Percentiles rank a stretch among this genome's conserved stretches.
Evolutionary conservation across 2,888 invertebrate species (phyloP).

Genomic region (Pomacea canaliculata): DNA sequence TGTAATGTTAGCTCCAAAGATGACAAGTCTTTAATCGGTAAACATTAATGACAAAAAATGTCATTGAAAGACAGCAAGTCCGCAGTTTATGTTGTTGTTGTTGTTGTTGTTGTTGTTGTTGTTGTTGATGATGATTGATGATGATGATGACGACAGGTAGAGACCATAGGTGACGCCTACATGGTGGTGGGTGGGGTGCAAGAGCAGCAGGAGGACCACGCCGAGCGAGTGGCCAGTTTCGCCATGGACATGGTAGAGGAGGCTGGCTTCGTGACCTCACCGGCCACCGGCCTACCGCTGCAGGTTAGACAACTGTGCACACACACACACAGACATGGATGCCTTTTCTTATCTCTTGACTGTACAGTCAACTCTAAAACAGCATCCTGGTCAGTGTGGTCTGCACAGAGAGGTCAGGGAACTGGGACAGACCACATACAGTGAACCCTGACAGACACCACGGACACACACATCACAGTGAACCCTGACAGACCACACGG

Average conservation of each 20-base stretch:
- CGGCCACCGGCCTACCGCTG: conserved; percentile 49
- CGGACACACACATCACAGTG: no score
- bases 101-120: no score
- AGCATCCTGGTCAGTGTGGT: no score
- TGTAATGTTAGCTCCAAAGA: no score
- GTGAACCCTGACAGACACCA: no score
- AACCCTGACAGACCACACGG: no score
- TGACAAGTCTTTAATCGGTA: no score
- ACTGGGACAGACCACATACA: no score
- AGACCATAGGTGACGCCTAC: conserved; percentile 62
- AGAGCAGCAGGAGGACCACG: conserved; percentile 45
- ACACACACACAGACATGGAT: not conserved
- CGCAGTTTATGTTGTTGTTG: not conserved
- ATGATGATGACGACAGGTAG: conserved; percentile 44
- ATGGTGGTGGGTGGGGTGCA: conserved; percentile 60
- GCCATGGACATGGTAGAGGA: conserved; percentile 58
- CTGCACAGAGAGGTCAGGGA: no score
- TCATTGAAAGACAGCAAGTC: not conserved
- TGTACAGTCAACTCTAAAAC: not conserved
- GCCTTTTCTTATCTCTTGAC: not conserved
- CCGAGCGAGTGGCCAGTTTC: conserved; percentile 56
- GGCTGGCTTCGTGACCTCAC: conserved; percentile 49
- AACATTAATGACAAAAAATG: no score
- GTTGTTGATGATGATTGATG: not conserved
- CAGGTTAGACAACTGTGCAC: conserved; percentile 37